Evolutionary conservation across 2,113 vertebrate genomes (phyloP).

Genomic region (Sphaerodactylus townsendi): DNA sequence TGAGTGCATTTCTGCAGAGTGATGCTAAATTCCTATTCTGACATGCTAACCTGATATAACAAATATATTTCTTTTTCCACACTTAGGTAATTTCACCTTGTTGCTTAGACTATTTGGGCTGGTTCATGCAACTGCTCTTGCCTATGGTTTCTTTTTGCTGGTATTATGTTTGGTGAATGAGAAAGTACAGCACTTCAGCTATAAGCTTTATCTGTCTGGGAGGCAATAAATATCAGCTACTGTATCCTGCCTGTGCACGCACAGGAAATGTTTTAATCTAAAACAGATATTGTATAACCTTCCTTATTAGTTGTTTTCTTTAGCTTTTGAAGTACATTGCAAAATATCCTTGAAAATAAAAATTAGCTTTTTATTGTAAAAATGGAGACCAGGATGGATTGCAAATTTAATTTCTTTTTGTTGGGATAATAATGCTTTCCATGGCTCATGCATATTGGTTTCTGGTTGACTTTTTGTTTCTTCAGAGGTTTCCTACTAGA

Average conservation of each 20-base stretch:
- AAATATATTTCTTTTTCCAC: constrained; percentile 3
- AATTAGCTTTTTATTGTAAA: background rate
- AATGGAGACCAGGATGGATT: background rate
- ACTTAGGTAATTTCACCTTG: background rate
- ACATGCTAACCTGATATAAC: background rate
- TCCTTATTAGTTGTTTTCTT: background rate
- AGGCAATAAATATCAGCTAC: background rate
- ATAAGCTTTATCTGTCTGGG: background rate
- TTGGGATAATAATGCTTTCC: background rate
- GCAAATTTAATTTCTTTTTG: background rate
- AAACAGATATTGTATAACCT: background rate
- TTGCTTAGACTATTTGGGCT: background rate
- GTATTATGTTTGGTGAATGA: background rate
- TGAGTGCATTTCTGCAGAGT: background rate
- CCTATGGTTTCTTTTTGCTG: background rate
- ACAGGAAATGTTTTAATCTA: background rate
- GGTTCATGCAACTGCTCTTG: background rate
- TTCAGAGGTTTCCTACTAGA: background rate
- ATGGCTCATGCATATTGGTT: background rate
- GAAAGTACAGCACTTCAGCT: background rate
- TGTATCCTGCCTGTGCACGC: background rate
- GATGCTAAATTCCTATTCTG: background rate
- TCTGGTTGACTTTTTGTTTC: background rate
- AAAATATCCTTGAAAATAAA: background rate
- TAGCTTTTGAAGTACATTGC: background rate